Conservation (phyloP, 2,888 invertebrate species). For the Harpalus rubripes region DNA sequence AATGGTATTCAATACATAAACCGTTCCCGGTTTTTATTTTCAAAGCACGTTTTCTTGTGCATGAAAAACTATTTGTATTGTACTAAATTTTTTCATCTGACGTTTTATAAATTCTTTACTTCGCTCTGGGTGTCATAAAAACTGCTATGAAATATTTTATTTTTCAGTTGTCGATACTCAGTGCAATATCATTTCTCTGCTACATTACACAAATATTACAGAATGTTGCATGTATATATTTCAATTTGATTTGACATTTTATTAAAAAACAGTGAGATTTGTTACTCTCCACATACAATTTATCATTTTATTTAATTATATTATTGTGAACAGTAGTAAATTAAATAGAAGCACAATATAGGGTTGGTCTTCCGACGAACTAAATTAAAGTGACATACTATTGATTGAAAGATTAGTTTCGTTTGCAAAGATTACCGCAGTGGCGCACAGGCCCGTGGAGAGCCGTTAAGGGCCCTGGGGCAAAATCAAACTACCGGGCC, state of each 20-base stretch:
- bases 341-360: too few relatives aligned
- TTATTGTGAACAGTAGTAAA: too few relatives aligned
- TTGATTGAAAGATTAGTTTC: slow-evolving; percentile 39
- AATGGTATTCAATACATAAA: too few relatives aligned
- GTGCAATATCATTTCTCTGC: neutral
- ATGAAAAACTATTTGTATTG: too few relatives aligned
- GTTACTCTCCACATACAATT: neutral
- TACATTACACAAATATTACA: neutral
- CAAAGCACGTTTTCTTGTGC: too few relatives aligned
- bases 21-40: too few relatives aligned
- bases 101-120: neutral
- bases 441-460: too few relatives aligned
- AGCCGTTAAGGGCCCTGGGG: too few relatives aligned
- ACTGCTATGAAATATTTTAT: neutral
- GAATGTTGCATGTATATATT: neutral
- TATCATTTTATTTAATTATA: too few relatives aligned
- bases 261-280: neutral
- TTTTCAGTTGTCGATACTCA: neutral
- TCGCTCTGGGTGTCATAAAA: neutral
- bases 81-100: neutral
- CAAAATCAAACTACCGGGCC: too few relatives aligned
- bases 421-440: neutral
- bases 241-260: neutral
- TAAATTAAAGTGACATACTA: too few relatives aligned
- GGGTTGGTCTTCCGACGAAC: too few relatives aligned